Conservation (phyloP, 2,113 vertebrate species). For the Plecotus auritus region DNA sequence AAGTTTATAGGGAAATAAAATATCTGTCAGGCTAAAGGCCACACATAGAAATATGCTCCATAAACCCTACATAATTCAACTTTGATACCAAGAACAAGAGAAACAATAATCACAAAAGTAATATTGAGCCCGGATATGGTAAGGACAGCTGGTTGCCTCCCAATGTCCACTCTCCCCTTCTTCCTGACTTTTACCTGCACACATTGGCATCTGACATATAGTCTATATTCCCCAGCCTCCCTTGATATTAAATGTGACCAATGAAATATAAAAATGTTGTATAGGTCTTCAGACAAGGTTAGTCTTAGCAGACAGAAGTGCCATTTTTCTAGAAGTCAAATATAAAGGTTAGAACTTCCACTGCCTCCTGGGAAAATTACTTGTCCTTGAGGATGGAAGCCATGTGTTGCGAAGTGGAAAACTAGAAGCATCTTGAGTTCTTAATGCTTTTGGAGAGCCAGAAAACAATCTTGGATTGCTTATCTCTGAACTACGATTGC, state of each 20-base stretch:
- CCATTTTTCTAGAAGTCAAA: not conserved
- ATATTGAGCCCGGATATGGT: not conserved
- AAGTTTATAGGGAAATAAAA: constrained; percentile 36
- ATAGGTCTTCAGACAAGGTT: not conserved
- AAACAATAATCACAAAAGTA: not conserved
- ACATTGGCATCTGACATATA: not conserved
- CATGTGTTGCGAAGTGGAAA: not conserved
- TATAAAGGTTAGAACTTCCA: not conserved
- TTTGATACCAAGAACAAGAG: not conserved
- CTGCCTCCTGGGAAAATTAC: not conserved
- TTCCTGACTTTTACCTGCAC: not conserved
- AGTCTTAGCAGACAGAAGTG: not conserved
- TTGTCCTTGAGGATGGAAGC: not conserved
- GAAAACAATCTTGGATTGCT: not conserved
- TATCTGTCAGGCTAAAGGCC: not conserved
- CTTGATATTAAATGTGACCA: not conserved
- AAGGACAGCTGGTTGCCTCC: not conserved
- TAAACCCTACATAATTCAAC: not conserved
- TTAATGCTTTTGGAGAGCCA: not conserved
- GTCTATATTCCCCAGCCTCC: not conserved
- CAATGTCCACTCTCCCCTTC: not conserved
- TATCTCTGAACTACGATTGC: not conserved
- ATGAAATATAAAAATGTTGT: not conserved
- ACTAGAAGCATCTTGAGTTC: not conserved
- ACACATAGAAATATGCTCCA: not conserved